Percentiles rank a stretch among this genome's conserved stretches.
Conservation (phyloP, 2,888 invertebrate genomes). For the Lycia hirtaria region DNA sequence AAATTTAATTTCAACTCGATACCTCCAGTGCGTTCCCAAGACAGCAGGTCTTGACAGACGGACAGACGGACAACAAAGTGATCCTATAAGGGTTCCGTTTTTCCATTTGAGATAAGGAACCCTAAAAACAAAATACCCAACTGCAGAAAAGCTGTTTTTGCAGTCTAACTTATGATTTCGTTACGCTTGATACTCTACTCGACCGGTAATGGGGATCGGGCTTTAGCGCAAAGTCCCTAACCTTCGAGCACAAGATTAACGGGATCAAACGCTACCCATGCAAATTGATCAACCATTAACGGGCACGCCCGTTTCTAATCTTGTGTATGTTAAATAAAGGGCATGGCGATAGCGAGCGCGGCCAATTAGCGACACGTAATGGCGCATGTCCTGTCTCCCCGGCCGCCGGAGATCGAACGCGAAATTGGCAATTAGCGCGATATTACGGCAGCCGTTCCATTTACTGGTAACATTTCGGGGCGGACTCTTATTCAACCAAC, state of each 20-base stretch:
- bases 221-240: constrained; percentile 14
- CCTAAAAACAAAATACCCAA: too few relatives aligned
- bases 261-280: constrained; percentile 23
- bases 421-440: constrained; percentile 78
- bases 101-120: too few relatives aligned
- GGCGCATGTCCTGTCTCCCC: constrained; percentile 54
- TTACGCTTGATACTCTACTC: too few relatives aligned
- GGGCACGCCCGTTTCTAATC: constrained; percentile 16
- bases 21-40: too few relatives aligned
- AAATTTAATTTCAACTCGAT: too few relatives aligned
- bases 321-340: constrained; percentile 40
- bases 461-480: constrained; percentile 42
- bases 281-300: constrained; percentile 22
- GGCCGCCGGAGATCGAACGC: constrained; percentile 74
- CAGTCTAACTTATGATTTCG: too few relatives aligned
- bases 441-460: constrained; percentile 58
- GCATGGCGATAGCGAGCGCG: constrained; percentile 50
- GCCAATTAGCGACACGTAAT: constrained; percentile 60
- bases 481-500: constrained; percentile 45
- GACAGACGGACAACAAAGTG: too few relatives aligned
- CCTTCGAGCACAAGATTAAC: constrained; percentile 18
- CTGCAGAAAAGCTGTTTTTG: too few relatives aligned
- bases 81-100: too few relatives aligned
- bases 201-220: too few relatives aligned
- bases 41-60: too few relatives aligned